phyloP scores from a whole-genome alignment of 2,888 invertebrate genomes.

The Netelia fuscicornis region DNA sequence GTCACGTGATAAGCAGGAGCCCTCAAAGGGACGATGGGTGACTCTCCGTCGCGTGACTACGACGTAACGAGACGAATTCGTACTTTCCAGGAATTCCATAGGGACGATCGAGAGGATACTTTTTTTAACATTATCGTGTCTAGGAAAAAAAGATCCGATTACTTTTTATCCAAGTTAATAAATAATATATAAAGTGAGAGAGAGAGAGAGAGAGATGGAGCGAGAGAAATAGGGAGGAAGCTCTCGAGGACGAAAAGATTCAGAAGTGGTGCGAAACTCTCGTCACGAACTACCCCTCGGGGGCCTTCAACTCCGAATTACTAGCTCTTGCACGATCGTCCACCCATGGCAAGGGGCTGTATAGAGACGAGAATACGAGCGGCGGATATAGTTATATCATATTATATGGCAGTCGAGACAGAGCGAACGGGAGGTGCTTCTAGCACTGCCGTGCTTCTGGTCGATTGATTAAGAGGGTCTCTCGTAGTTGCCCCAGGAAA shows the following conservation, averaged over 20 bases:
- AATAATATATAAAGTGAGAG: too few relatives aligned
- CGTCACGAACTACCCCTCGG: constrained; percentile 52
- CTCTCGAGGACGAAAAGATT: constrained; percentile 37
- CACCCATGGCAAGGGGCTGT: constrained; percentile 39
- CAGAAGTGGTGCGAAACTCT: constrained; percentile 51
- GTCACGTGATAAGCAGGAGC: constrained; percentile 30
- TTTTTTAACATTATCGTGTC: neutral
- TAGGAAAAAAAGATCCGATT: neutral
- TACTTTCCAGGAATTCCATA: neutral
- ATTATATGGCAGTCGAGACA: constrained; percentile 41
- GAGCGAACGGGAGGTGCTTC: constrained; percentile 1
- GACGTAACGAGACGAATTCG: neutral
- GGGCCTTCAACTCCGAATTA: constrained; percentile 61
- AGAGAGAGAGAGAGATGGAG: neutral
- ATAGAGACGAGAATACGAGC: constrained; percentile 27
- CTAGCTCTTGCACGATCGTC: constrained; percentile 59
- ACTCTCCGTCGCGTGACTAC: too few relatives aligned
- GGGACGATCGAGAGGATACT: neutral
- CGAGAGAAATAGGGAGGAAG: constrained; percentile 1
- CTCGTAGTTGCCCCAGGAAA: constrained; percentile 54
- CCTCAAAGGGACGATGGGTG: neutral
- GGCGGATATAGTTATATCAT: constrained; percentile 37
- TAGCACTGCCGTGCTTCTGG: constrained; percentile 24
- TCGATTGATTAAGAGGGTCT: constrained; percentile 65
- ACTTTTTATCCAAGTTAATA: neutral